Evolutionary conservation across 2,888 invertebrate genomes (phyloP).

Genomic region (Idaea straminata): DNA sequence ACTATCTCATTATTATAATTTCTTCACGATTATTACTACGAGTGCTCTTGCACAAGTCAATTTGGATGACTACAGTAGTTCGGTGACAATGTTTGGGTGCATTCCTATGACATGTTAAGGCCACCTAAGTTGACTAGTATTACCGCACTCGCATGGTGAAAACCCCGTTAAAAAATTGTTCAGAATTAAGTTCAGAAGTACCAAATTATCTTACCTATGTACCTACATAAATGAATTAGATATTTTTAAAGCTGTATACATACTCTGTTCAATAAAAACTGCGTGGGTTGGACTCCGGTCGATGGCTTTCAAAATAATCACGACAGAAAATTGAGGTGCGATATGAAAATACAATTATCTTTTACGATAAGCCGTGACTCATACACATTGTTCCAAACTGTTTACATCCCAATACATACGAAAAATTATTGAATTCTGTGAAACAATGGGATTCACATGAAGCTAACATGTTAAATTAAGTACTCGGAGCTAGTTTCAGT

Average conservation of each 20-base stretch:
- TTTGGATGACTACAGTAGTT: too few species aligned
- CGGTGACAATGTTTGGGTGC: too few species aligned
- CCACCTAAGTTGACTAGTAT: too few species aligned
- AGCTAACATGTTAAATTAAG: neutral
- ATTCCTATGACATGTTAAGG: too few species aligned
- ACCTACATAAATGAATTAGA: neutral
- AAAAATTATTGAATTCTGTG: neutral
- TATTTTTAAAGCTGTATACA: neutral
- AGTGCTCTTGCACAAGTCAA: too few species aligned
- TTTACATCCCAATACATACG: neutral
- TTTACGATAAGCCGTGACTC: neutral
- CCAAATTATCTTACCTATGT: too few species aligned
- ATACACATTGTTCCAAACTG: neutral
- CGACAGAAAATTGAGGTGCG: neutral
- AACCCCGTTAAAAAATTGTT: too few species aligned
- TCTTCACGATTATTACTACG: too few species aligned
- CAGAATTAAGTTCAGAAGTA: too few species aligned
- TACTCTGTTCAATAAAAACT: neutral
- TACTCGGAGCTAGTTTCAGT: neutral
- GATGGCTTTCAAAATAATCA: neutral
- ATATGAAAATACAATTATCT: neutral
- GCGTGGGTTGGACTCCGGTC: slow-evolving; percentile 1
- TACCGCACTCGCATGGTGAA: too few species aligned
- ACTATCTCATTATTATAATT: too few species aligned
- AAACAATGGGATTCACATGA: neutral